Evolutionary conservation across 2,113 vertebrate species (phyloP).

Genomic region (Ameiurus melas): DNA sequence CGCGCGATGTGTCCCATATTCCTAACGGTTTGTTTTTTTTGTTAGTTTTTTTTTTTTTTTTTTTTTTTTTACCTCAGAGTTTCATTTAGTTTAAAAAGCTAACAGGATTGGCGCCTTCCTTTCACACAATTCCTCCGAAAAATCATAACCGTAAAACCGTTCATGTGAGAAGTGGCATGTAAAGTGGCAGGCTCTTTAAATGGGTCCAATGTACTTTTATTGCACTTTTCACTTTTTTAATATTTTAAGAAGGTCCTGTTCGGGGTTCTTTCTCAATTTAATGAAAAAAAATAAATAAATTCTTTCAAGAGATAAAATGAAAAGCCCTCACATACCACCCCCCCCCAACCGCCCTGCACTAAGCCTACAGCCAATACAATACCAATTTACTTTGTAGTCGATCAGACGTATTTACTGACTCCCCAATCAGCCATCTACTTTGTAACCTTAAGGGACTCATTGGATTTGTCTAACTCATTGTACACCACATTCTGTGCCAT

Average conservation of each 20-base stretch:
- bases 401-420: constrained; percentile 48
- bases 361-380: not conserved
- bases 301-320: not conserved
- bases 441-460: constrained; percentile 27
- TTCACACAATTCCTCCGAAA: not conserved
- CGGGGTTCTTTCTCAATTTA: constrained; percentile 13
- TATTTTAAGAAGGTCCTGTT: constrained; percentile 2
- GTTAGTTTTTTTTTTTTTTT: too few species aligned
- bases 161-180: not conserved
- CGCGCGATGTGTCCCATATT: not conserved
- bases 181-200: constrained; percentile 43
- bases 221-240: constrained; percentile 25
- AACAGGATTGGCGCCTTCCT: not conserved
- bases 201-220: constrained; percentile 33
- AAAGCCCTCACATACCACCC: not conserved
- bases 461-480: constrained; percentile 35
- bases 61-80: not conserved
- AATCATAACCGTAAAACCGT: not conserved
- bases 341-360: not conserved
- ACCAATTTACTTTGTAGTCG: constrained; percentile 43
- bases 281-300: not conserved
- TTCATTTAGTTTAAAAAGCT: not conserved
- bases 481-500: constrained; percentile 16
- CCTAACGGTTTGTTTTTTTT: too few species aligned
- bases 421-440: constrained; percentile 21